Base-by-base conservation (phyloP, 1,140 invertebrate genomes). In the Drosophila sp. region DNA sequence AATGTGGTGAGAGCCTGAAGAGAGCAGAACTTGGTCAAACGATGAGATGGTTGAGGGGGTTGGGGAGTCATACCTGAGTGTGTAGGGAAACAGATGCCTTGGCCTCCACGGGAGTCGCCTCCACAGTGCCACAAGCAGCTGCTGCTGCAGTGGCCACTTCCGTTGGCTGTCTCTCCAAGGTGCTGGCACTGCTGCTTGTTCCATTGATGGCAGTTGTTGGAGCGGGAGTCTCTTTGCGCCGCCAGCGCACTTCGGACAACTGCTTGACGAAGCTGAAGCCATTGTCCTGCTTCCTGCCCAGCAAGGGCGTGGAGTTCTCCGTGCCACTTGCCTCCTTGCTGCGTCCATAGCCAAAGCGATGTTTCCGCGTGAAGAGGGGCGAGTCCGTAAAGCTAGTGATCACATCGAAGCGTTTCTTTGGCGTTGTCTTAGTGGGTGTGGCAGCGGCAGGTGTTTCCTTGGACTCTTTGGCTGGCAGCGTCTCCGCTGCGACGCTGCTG, bases 1-100 rank as follows among this genome's bases (percentile, higher is more conserved):
- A 94, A 79, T 33, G 93, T 94, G 7, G 93, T 93, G 66, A 94
- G 86, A 11, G 93, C 93, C 90, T 92, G 29, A 8, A 38, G 30
- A 38, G 35, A 3, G 11, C 10, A 11, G 7, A 7, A 6, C 10
- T 38, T 2, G 10, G 17, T 17, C 17, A 17, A 0, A 17, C 3
- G 10, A 38, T 3, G 0, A 1, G 35, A 10, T 11, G 11, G 35
- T 11, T 7, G 56, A 72, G 3, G 10, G 2, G 35, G 25, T 10
- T 8, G 11, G 4, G 6, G 11, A 17, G 30, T 40, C 63, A 23
- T 65, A 92, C 91, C 80, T 93, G 93, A 4, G 93, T 93, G 72
- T 93, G 93, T 27, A 93, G 71, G 0, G 93, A 92, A 33, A 93
- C 91, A 0, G 91, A 92, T 4, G 91, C 78, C 64, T 92, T 92